Evolutionary conservation across 2,888 invertebrate genomes (phyloP), one percentile per base, ranked within the genome.

Genomic region (Caenorhabditis panamensis): DNA sequence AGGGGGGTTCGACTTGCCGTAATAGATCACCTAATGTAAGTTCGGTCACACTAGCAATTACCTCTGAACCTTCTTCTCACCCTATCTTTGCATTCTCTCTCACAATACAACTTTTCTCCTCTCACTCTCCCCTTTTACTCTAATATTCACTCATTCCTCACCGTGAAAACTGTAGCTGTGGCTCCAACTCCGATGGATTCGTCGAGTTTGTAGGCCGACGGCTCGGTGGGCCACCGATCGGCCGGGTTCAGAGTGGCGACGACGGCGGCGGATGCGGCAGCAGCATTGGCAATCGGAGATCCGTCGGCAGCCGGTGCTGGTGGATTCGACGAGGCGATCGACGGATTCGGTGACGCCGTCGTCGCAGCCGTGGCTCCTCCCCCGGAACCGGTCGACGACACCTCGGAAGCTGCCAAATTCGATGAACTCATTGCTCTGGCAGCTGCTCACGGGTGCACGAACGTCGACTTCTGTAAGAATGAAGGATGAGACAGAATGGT

Each of bases 151-250:
- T n/a, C n/a, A n/a, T 26, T 13, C n/a, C 84, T 51, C 47, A 90
- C 89, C 72, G 86, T 88, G 71, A 82, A 89, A 20, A 90, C 90
- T 13, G 90, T 90, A 9, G 91, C 91, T 4, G 90, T 91, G 9
- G 90, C 91, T 13, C 91, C 90, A 31, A 90, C 88, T 0, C 91
- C 91, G 72, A 91, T 90, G 67, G 96, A 95, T 8, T 89, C 89
- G 44, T 87, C 86, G 61, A 90, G 79, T 47, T 87, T 86, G 66
- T 90, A 90, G 61, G 86, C 84, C 44, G 88, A 86, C 62, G 87
- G 84, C 51, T 78, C 84, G 41, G 85, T 86, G 16, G 90, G 90
- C 90, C 90, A 90, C 28, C 66, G 56, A 36, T 72, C 68, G 26
- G 67, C 84, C 37, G 67, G 53, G 51, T 71, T 76, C 44, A 67